Conservation (phyloP, 2,797 vertebrate species). For the Lophotriccus pileatus region DNA sequence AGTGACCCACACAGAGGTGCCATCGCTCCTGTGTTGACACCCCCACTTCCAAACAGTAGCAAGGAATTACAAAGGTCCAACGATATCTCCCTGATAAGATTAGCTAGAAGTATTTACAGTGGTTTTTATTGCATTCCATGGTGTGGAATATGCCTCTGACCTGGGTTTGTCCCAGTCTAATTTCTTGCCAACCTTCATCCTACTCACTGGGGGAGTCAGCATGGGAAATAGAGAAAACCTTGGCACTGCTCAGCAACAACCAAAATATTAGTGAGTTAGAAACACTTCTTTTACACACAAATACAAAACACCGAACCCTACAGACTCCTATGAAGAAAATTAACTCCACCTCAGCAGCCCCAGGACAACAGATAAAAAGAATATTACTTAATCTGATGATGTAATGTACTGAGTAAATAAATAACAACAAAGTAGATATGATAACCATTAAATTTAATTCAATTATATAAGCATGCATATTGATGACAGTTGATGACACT, state of each 20-base stretch:
- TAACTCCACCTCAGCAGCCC: neutral
- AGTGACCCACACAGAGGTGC: neutral
- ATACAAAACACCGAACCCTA: neutral
- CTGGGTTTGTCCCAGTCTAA: neutral
- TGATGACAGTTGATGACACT: neutral
- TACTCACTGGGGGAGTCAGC: neutral
- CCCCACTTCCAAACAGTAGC: neutral
- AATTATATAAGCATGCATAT: neutral
- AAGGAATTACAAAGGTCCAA: neutral
- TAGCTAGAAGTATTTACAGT: neutral
- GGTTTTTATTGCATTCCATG: neutral
- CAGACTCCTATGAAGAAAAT: neutral
- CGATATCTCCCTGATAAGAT: neutral
- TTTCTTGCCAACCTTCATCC: neutral
- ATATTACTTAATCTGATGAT: neutral
- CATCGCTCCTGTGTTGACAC: fast-evolving
- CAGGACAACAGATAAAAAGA: neutral
- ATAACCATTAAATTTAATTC: neutral
- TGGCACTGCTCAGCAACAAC: neutral
- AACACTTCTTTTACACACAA: neutral
- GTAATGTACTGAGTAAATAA: neutral
- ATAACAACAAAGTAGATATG: neutral
- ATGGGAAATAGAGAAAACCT: neutral
- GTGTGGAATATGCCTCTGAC: neutral
- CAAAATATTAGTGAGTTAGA: neutral